Base-by-base conservation (phyloP, 2,797 vertebrate genomes). In the Enteromius argenteus region DNA sequence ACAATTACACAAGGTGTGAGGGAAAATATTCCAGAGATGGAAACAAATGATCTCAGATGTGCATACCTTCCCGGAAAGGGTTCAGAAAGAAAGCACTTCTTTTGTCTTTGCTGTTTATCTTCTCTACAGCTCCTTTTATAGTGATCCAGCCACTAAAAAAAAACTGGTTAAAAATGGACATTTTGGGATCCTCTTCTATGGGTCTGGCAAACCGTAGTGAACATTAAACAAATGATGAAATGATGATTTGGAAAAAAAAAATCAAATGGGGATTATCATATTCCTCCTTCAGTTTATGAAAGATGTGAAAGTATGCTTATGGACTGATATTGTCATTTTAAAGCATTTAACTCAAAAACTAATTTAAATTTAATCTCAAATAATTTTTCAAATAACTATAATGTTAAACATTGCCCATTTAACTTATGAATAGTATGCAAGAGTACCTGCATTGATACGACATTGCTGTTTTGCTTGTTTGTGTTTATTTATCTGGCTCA, bases 21-120 rank as follows among this genome's bases (percentile, higher is more conserved):
- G 44, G 44, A 76, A 83, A 83, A 75, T 66, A 73, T 62, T 73
- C 30, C 19, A 73, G 68, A 62, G 30, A 81, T 23, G 30, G 46
- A 83, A 62, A 37, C 14, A 76, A 67, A 39, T 56, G 15, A 76
- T 39, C 32, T 15, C n/a, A 83, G 60, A 83, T 42, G 72, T 83
- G 60, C 81, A 83, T 75, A 53, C 60, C 73, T 83, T 83, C 35
- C 32, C 17, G 2, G 72, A 67, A 64, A 68, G 37, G 42, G 39
- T 64, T 60, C 58, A 17, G 62, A 53, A 81, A 72, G 51, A 81
- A 81, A n/a, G 3, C 27, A 23, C 30, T 64, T 32, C 67, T 81
- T 76, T 32, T 53, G 44, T 83, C 46, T 67, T 15, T 21, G 44
- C 71, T 67, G 44, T 66, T 75, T 83, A 15, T 66, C 42, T 83